These are phyloP conservation scores for Drosophila athabasca DNA, from an alignment of 1,140 invertebrate genomes.

Conservation along the genomic window DNA sequence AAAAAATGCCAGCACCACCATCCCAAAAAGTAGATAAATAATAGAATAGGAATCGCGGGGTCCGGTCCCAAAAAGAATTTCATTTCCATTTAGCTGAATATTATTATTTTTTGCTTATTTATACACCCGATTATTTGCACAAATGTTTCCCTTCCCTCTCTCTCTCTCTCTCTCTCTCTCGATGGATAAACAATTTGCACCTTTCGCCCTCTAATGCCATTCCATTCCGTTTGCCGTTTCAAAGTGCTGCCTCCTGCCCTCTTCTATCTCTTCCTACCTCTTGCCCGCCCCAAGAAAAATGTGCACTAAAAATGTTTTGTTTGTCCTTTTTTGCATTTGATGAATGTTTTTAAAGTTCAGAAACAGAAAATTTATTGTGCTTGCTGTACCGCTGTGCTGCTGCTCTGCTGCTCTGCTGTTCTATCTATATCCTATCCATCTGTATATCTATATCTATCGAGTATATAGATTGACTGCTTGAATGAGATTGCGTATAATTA, in stretches of 20 bases:
- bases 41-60: conserved; percentile 1
- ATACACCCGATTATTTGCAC: conserved; percentile 68
- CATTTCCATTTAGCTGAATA: conserved; percentile 27
- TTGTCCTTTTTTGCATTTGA: conserved; percentile 57
- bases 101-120: conserved; percentile 20
- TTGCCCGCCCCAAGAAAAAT: conserved; percentile 49
- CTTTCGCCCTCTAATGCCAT: conserved; percentile 3
- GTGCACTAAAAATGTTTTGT: conserved; percentile 81
- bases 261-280: too few relatives aligned
- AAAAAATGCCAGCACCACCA: conserved; percentile 42
- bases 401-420: conserved; percentile 33
- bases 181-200: conserved; percentile 40
- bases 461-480: conserved; percentile 55
- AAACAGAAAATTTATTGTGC: conserved; percentile 67
- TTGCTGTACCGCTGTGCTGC: conserved; percentile 50
- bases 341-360: conserved; percentile 27
- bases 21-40: conserved; percentile 46
- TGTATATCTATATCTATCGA: conserved; percentile 24
- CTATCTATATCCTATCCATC: conserved; percentile 19
- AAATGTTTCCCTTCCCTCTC: conserved; percentile 56
- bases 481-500: conserved; percentile 41
- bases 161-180: too few relatives aligned
- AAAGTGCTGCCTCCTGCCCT: conserved; percentile 53
- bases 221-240: conserved; percentile 67
- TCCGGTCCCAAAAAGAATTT: conserved; percentile 23